Evolutionary conservation across 2,113 vertebrate genomes (phyloP), one percentile per base, ranked within the genome.

Genomic region (Dipodomys stephensi): DNA sequence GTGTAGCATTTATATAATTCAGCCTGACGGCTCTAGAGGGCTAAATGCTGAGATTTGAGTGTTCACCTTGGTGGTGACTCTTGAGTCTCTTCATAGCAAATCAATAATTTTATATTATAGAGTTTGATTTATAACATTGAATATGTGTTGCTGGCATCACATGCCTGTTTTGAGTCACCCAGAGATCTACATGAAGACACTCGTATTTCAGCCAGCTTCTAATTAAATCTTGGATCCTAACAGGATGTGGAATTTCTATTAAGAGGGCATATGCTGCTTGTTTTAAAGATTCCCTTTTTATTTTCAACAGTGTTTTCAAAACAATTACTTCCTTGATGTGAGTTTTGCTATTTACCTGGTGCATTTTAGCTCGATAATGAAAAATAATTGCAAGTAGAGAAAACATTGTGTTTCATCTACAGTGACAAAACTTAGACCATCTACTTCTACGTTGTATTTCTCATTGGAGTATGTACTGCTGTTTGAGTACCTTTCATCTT

Each of bases 231-330:
- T 68, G 87, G 67, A 64, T 79, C 62, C 73, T 89, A 83, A 49
- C 6, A 64, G 78, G 46, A 77, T 94, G 74, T 69, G 67, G 68
- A 68, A 80, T 92, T 96, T 95, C 81, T 91, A 71, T 94, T 96
- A 76, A 91, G 46, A 93, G 27, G 53, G 74, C 69, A 15, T 69
- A 91, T 57, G 27, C 25, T 87, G 20, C 35, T 92, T 88, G 25
- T 83, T 92, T 95, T 85, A 80, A 91, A 74, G 18, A 87, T 85
- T 94, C 44, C 46, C 74, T 73, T 94, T 96, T 94, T 93, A 73
- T 94, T 97, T 97, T 91, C 80, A 73, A 1, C 10, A n/a, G 28
- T 96, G 27, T 92, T 96, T 97, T 93, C 90, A 96, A 95, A 92
- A 87, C 69, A 96, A 95, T 95, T 60, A 57, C 30, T 95, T 69